A percentile compares a stretch with the other conserved stretches of the same genome.
phyloP scores from a whole-genome alignment of 2,888 invertebrate genomes.

The Calameuta pallipes region DNA sequence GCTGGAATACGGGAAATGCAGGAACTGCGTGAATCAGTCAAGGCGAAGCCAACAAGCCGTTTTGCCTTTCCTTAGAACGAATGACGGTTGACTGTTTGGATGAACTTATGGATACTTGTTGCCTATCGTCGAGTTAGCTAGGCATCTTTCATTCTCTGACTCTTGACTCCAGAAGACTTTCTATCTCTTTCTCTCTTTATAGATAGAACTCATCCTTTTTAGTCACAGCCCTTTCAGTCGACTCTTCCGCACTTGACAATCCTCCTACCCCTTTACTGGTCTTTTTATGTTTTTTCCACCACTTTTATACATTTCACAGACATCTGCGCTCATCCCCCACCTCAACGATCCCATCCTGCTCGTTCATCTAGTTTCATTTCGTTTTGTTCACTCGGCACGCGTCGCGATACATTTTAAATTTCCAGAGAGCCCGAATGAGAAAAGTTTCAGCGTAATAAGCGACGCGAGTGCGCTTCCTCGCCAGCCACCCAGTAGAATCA shows the following conservation, averaged over 20 bases:
- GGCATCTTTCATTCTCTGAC: neutral
- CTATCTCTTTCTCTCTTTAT: neutral
- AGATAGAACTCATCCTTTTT: neutral
- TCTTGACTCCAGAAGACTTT: neutral
- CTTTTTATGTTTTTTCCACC: neutral
- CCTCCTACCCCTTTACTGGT: neutral
- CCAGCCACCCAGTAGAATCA: neutral
- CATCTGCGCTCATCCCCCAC: neutral
- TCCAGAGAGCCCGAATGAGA: slow-evolving; percentile 50
- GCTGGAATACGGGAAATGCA: too few relatives aligned
- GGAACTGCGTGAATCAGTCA: slow-evolving; percentile 28
- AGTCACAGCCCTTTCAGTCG: neutral
- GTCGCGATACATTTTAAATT: slow-evolving; percentile 40
- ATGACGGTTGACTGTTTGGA: neutral
- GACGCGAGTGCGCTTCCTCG: slow-evolving; percentile 20
- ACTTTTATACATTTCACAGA: neutral
- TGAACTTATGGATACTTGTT: neutral
- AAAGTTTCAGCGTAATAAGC: slow-evolving; percentile 59
- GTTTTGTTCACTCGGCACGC: slow-evolving; percentile 30
- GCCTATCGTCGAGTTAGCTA: neutral
- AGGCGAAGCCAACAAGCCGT: neutral
- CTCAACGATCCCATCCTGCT: neutral
- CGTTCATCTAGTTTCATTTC: slow-evolving; percentile 21
- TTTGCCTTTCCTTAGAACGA: neutral
- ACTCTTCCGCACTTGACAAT: neutral